A percentile compares a stretch with the other conserved stretches of the same genome.
These are phyloP conservation scores for Geotria australis DNA, from an alignment of 2,797 vertebrate species.

Conservation along the genomic window DNA sequence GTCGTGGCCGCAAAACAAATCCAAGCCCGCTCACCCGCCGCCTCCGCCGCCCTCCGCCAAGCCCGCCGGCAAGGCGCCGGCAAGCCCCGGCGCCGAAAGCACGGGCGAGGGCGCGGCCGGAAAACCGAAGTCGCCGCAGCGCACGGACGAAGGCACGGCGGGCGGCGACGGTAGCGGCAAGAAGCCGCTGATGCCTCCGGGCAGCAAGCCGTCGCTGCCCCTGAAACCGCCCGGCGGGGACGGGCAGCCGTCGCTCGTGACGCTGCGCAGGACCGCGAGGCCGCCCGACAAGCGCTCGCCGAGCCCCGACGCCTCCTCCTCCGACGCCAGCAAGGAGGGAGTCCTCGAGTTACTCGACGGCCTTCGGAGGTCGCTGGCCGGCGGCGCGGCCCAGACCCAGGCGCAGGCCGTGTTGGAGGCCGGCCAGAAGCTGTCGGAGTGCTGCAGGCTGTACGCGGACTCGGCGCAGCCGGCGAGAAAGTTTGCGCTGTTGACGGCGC, in stretches of 20 bases:
- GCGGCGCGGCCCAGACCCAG: conserved; percentile 23
- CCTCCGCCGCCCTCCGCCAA: conserved; percentile 55
- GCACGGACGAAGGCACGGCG: conserved; percentile 16
- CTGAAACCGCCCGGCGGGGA: neutral
- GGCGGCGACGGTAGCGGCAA: conserved; percentile 28
- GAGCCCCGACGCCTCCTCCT: too few species aligned
- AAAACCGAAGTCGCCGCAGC: conserved; percentile 14
- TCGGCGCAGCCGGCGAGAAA: conserved; percentile 89
- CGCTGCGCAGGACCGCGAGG: too few species aligned
- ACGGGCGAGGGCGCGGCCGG: conserved; percentile 15
- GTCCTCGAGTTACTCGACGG: conserved; percentile 24
- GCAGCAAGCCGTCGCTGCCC: neutral
- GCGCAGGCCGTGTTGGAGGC: conserved; percentile 76
- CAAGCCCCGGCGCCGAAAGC: conserved; percentile 10
- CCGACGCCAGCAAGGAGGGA: too few species aligned
- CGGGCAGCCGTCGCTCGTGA: too few species aligned
- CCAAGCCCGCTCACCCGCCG: conserved; percentile 52
- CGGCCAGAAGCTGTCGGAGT: conserved; percentile 81
- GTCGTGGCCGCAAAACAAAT: conserved; percentile 14
- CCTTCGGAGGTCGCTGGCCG: conserved; percentile 7
- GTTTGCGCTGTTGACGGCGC: conserved; percentile 84
- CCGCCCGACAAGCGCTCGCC: too few species aligned
- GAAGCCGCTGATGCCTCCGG: conserved; percentile 22
- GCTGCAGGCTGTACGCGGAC: conserved; percentile 95
- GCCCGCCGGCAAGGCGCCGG: conserved; percentile 10